phyloP scores from a whole-genome alignment of 1,140 invertebrate species.

The Bilobella aurantiaca region DNA sequence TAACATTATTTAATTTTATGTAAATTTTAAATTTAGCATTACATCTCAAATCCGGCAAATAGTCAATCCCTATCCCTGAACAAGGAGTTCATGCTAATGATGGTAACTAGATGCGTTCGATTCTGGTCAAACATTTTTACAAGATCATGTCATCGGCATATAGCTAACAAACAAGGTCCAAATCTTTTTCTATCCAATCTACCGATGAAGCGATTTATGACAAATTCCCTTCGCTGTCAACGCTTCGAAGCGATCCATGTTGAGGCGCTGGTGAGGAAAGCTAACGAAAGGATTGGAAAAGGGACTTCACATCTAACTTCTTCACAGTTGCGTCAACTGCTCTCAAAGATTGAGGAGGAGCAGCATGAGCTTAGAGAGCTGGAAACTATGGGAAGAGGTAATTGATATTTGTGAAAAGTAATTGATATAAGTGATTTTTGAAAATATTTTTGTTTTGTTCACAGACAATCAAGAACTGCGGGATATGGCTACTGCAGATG shows the following conservation, averaged over 20 bases:
- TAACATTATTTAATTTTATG: no score
- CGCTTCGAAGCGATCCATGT: background rate
- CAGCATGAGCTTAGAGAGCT: conserved; percentile 1
- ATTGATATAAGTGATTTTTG: background rate
- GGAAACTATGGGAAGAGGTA: background rate
- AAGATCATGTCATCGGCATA: no score
- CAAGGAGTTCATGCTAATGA: no score
- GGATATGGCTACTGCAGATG: conserved; percentile 28
- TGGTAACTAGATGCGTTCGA: no score
- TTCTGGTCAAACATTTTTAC: no score
- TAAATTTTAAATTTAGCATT: no score
- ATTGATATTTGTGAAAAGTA: background rate
- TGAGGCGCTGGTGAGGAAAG: background rate
- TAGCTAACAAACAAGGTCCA: no score
- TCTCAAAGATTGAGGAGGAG: background rate
- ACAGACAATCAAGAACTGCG: background rate
- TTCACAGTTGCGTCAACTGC: background rate
- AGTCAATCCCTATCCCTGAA: no score
- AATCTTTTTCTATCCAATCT: no score
- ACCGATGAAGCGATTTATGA: no score
- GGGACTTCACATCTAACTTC: background rate
- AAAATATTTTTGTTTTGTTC: no score
- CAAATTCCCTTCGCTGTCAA: background rate
- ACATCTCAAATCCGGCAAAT: no score
- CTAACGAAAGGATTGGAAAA: background rate